Conservation (phyloP, 2,113 vertebrate species). For the Lonchura striata region DNA sequence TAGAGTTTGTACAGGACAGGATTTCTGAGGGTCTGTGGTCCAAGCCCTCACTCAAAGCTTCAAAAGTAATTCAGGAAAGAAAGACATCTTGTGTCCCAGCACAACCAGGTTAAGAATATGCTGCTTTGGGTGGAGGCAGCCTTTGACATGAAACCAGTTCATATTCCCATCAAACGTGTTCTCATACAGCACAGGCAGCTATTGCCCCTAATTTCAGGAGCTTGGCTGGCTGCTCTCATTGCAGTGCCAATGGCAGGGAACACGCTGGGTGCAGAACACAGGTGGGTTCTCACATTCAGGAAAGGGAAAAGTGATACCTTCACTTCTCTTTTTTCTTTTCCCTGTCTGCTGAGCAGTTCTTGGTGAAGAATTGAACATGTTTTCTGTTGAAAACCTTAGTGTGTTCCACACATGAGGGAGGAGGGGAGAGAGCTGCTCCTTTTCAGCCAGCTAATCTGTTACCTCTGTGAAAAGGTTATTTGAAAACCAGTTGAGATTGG, state of each 20-base stretch:
- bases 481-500: neutral
- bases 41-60: neutral
- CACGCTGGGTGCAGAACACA: rapidly evolving
- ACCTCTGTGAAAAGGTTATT: neutral
- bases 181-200: neutral
- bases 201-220: neutral
- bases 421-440: neutral
- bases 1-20: neutral
- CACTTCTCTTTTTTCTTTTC: neutral
- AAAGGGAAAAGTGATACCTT: neutral
- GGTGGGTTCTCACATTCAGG: neutral
- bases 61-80: neutral
- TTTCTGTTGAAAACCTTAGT: neutral
- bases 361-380: neutral
- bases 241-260: neutral
- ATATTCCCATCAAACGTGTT: neutral
- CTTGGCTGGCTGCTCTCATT: neutral
- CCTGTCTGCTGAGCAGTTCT: neutral
- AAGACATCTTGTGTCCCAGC: neutral
- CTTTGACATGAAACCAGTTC: neutral
- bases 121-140: neutral
- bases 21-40: neutral
- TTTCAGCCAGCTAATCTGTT: neutral
- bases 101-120: neutral
- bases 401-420: neutral